Evolutionary conservation across 2,888 invertebrate genomes (phyloP), one percentile per base, ranked within the genome.

Genomic region (Crocallis elinguaria): DNA sequence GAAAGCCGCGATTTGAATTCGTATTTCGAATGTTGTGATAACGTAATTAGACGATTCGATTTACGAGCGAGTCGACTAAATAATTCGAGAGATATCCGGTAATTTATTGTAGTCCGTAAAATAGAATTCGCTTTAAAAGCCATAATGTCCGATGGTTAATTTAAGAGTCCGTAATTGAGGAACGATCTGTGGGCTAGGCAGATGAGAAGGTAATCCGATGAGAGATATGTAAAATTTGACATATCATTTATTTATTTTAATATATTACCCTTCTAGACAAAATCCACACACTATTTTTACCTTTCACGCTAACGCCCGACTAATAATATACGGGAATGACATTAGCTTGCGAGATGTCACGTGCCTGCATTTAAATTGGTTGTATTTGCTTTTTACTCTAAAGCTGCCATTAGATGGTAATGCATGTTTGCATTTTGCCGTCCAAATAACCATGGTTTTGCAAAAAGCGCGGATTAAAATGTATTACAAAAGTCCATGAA

Each of bases 11-110:
- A 46, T 63, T 60, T 55, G 48, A 57, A 64, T 59, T 55, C 25
- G 35, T 38, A 59, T n/a, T n/a, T 51, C 56, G 45, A 60, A 27
- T 55, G 50, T 55, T 59, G 46, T 59, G 61, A 64, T 59, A 61
- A 54, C 44, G 48, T 64, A 57, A 61, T 61, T 57, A 64, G 55
- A 51, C 51, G 54, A 38, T 7, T 35, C 42, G 35, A 61, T 64
- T 64, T 63, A 60, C 51, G 52, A 51, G 36, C 46, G 25, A 19
- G 25, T 25, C 50, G 53, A 32, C 49, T 57, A 54, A 49, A 55
- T 57, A 52, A 58, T 54, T 58, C 61, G 56, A 60, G 52, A 54
- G 52, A 44, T 57, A 57, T 53, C 54, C 45, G 41, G 46, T 54
- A 52, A 55, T 60, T 60, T 60, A 51, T 50, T 35, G 45, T 1